Evolutionary conservation across 2,797 vertebrate genomes (phyloP), one percentile per base, ranked within the genome.

Genomic region (Pipistrellus pygmaeus): DNA sequence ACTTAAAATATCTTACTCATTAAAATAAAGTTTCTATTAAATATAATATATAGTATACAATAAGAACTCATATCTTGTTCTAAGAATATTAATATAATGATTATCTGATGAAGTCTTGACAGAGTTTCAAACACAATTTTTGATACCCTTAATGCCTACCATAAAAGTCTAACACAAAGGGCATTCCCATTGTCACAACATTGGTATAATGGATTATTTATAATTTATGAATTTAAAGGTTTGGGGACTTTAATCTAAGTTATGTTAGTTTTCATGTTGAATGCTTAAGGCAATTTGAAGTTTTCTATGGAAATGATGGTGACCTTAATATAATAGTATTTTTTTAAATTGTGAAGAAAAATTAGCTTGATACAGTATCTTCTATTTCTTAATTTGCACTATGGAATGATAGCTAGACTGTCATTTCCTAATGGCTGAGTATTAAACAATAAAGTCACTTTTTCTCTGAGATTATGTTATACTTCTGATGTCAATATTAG

Each of bases 181-280:
- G 77, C 30, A 38, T 44, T 57, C 13, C 27, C n/a, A 27, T 41
- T 91, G 9, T 18, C 21, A 73, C 21, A 48, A 41, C 6, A n/a
- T 21, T 46, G 10, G 2, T 30, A 80, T 95, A 85, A 71, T 71
- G 68, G 21, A 68, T 64, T 23, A 53, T 75, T 35, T 85, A 4
- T 55, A 86, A 97, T 44, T 55, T 88, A 38, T n/a, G 38, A 77
- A 25, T 23, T 64, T 82, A 46, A 77, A 78, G 25, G 5, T 92
- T 2, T 69, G 88, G 48, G 18, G 35, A 46, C 13, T 85, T 94
- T 80, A 78, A 87, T 41, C 4, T 14, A 85, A 38, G 2, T 88
- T 66, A 76, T 1, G 7, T 2, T 38, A n/a, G 46, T 85, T 10
- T 30, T 60, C 23, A 71, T 76, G 75, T 77, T 81, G 68, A 69